Evolutionary conservation across 2,113 vertebrate genomes (phyloP), one percentile per base, ranked within the genome.

Genomic region (Willisornis vidua): DNA sequence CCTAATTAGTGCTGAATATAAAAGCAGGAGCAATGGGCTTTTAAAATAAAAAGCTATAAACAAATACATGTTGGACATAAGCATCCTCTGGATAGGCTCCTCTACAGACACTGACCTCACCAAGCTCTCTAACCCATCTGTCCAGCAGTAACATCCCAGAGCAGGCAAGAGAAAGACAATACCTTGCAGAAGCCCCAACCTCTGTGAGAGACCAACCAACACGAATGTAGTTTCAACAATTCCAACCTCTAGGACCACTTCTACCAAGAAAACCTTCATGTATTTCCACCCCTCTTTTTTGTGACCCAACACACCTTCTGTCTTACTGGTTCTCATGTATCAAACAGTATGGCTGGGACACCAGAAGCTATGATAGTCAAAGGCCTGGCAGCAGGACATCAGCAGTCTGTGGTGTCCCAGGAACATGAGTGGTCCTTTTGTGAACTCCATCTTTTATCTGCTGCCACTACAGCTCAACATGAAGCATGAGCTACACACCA

Each of bases 1-100:
- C 59, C 39, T 62, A 95, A 59, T 70, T 79, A 58, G 11, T 74
- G 41, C 35, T 78, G 67, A 61, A 81, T 87, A 92, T 62, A 87
- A 90, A 85, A 85, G 61, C 43, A 79, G 12, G 25, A 91, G 51
- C 28, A 63, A 52, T 18, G 8, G 15, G 33, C 11, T 94, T 96
- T 92, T 65, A 0, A 68, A 91, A 87, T 43, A 55, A 57, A 89
- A 93, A 71, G 17, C 29, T 52, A 23, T 46, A 74, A 90, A 83
- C 11, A 85, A 84, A 66, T 39, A 52, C 15, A 33, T 17, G 19
- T 19, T 75, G 82, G 46, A 52, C 12, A 72, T 45, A 93, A 93
- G 72, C 80, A 89, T 73, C 33, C 74, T 66, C 49, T 71, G 59
- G 37, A 37, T 39, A 76, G 24, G 39, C 20, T 84, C 39, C n/a